phyloP scores from a whole-genome alignment of 64 coral and sea anemone genomes.

The Montipora cactus region DNA sequence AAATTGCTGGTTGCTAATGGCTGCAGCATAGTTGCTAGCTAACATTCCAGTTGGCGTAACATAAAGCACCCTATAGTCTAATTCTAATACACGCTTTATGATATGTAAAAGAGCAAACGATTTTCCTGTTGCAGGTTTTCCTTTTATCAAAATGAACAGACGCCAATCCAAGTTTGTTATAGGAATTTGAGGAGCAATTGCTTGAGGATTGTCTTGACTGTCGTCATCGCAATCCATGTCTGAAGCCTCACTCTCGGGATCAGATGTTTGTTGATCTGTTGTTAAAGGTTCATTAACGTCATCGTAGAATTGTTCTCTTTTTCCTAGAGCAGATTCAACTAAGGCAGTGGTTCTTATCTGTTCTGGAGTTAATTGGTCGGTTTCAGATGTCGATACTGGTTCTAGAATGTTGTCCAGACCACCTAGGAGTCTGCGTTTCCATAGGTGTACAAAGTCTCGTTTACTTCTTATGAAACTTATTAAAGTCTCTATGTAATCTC shows the following conservation, averaged over 20 bases:
- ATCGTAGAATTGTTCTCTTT: background rate
- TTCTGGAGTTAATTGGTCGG: background rate
- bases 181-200: background rate
- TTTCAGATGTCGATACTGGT: background rate
- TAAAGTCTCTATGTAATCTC: background rate
- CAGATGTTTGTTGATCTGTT: background rate
- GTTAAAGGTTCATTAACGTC: background rate
- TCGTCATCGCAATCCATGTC: background rate
- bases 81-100: too few relatives aligned
- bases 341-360: background rate
- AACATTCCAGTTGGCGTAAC: too few relatives aligned
- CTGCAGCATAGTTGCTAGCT: too few relatives aligned
- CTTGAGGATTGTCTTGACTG: background rate
- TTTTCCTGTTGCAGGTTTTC: constrained; percentile 36
- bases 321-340: background rate
- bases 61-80: too few relatives aligned
- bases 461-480: background rate
- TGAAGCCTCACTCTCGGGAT: too few relatives aligned
- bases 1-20: too few relatives aligned
- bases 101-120: background rate
- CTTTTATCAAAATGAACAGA: background rate
- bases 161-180: background rate
- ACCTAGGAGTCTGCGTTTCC: background rate
- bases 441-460: background rate
- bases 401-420: background rate